Base-by-base conservation (phyloP, 92 coral and sea anemone genomes). In the Nematostella vectensis region DNA sequence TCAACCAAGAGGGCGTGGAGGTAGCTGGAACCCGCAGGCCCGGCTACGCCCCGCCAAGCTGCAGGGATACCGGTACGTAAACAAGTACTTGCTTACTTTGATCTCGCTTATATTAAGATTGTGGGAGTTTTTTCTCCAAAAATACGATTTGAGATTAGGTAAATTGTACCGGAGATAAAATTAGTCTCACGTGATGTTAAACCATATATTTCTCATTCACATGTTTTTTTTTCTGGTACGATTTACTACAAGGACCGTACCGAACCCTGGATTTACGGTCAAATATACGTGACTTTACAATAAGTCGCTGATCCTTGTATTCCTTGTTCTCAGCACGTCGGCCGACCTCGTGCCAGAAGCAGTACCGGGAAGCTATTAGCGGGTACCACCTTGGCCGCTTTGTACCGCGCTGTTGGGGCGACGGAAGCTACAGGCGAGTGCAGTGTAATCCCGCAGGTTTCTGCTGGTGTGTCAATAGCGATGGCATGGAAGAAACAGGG, bases 381-480 rank as follows among this genome's bases (percentile, higher is more conserved):
- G 27, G 37, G 25, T 75, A 57, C 67, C 48, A 69, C n/a, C 47
- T 57, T 21, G 95, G 95, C 8, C 87, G 38, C 1, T 63, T 39
- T 31, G 61, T 51, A 6, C 87, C 83, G 11, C 74, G 69, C 4
- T 85, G 95, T 47, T 65, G 59, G 45, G 48, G 65, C 25, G 95
- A 85, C 44, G 95, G 95, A n/a, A 74, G 75, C 29, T 85, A 64
- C 53, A 85, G 74, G 20, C 61, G 59, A 21, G 88, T 72, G 12
- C 95, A 85, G 49, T 85, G 95, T 58, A 39, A 52, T n/a, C 59
- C 69, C 8, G 43, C 76, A 26, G 95, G 87, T 4, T 65, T 50
- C 47, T 85, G 95, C 61, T 85, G 95, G 95, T 85, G 95, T 67
- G 75, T 66, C 17, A 62, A 55, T 38, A 71, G 63, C 29, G 70